Conservation (phyloP, 2,113 vertebrate genomes). For the Lipotes vexillifer region DNA sequence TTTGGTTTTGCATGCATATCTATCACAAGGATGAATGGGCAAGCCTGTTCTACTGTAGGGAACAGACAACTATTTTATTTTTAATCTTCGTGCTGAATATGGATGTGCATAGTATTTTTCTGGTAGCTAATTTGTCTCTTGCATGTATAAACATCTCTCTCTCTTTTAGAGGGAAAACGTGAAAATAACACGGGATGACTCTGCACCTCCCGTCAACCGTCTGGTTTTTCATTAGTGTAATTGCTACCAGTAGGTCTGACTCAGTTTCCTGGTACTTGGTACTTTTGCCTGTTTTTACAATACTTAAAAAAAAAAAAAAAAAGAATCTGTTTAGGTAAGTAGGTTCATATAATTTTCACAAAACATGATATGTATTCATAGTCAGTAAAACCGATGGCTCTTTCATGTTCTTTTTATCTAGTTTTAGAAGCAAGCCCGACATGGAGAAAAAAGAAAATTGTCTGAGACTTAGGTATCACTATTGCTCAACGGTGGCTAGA, state of each 20-base stretch:
- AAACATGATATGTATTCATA: not conserved
- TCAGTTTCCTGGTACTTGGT: not conserved
- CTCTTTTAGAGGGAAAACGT: not conserved
- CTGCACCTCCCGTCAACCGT: not conserved
- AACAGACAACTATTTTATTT: constrained; percentile 56
- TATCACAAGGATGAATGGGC: constrained; percentile 45
- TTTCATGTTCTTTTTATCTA: constrained; percentile 39
- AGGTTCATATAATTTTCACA: not conserved
- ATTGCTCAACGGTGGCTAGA: constrained; percentile 38
- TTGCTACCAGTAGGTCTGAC: not conserved
- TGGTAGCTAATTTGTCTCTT: constrained; percentile 41
- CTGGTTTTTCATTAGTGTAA: not conserved
- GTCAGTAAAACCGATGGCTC: constrained; percentile 15
- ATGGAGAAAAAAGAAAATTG: constrained; percentile 55
- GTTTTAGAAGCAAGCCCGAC: constrained; percentile 46
- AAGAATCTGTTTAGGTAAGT: not conserved
- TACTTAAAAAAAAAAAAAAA: not conserved
- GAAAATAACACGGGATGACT: not conserved
- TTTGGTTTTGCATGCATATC: constrained; percentile 49
- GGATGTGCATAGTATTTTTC: constrained; percentile 34
- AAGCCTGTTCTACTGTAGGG: constrained; percentile 47
- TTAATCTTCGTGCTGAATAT: constrained; percentile 49
- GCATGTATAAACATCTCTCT: not conserved
- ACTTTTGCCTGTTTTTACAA: not conserved
- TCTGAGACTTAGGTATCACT: constrained; percentile 41